Conservation (phyloP, 2,113 vertebrate species). For the Natator depressus region DNA sequence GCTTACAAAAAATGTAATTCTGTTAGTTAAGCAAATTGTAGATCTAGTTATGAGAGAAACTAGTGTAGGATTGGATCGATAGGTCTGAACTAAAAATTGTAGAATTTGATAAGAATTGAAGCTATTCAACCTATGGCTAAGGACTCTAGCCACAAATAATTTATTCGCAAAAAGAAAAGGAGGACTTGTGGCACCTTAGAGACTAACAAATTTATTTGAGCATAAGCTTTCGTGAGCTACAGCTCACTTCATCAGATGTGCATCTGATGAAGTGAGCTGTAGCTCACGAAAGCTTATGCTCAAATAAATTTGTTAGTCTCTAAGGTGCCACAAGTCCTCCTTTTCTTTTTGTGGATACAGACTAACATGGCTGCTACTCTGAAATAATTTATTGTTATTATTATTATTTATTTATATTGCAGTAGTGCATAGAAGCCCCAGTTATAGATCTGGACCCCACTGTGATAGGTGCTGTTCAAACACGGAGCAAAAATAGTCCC, state of each 20-base stretch:
- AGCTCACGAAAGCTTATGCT: too few relatives aligned
- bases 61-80: neutral
- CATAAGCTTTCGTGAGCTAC: too few relatives aligned
- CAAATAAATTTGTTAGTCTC: too few relatives aligned
- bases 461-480: neutral
- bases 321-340: too few relatives aligned
- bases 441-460: neutral
- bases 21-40: constrained; percentile 27
- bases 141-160: neutral
- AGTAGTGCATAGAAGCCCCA: neutral
- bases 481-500: neutral
- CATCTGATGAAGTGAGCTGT: too few relatives aligned
- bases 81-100: neutral
- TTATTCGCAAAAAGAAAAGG: neutral
- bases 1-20: constrained; percentile 33
- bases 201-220: too few relatives aligned
- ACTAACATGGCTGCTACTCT: too few relatives aligned
- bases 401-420: neutral
- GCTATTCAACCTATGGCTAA: neutral
- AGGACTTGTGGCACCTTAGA: too few relatives aligned
- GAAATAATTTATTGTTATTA: neutral
- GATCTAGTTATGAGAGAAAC: constrained; percentile 17
- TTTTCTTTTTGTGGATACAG: too few relatives aligned
- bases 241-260: too few relatives aligned
- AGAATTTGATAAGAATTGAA: constrained; percentile 26